Conservation (phyloP, 2,888 invertebrate species). For the Scaptomyza cyrtandrae region DNA sequence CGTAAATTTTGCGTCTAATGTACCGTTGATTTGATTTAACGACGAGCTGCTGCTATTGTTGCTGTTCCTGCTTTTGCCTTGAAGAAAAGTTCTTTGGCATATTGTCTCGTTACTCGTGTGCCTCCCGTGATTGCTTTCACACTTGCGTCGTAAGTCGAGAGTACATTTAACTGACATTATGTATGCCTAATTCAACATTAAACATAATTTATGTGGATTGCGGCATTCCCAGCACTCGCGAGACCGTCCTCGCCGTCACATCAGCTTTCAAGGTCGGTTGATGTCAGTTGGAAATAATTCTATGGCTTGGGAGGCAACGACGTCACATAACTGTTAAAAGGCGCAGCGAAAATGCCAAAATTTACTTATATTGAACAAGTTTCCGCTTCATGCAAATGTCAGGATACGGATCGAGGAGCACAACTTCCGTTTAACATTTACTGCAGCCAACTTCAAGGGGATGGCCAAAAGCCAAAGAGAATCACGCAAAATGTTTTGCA, state of each 20-base stretch:
- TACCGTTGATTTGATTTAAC: slow-evolving; percentile 74
- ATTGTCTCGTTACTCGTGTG: slow-evolving; percentile 38
- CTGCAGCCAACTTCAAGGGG: slow-evolving; percentile 41
- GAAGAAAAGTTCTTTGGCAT: slow-evolving; percentile 7
- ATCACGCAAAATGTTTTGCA: slow-evolving; percentile 13
- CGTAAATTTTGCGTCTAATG: slow-evolving; percentile 55
- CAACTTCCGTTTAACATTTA: slow-evolving; percentile 64
- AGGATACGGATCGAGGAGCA: slow-evolving; percentile 60
- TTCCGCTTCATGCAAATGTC: slow-evolving; percentile 70
- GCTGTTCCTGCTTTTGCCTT: background rate
- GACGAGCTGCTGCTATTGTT: slow-evolving; percentile 24
- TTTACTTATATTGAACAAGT: slow-evolving; percentile 44
- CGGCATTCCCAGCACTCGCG: slow-evolving; percentile 10
- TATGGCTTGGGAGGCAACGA: background rate
- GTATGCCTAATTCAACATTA: slow-evolving; percentile 43
- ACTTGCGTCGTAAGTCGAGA: slow-evolving; percentile 21
- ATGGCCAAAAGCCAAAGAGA: slow-evolving; percentile 29
- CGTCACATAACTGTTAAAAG: slow-evolving; percentile 51
- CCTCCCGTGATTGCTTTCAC: slow-evolving; percentile 57
- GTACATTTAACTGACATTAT: slow-evolving; percentile 39
- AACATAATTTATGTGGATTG: slow-evolving; percentile 56
- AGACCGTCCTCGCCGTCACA: slow-evolving; percentile 8
- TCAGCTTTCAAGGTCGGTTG: slow-evolving; percentile 25
- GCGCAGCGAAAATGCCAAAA: slow-evolving; percentile 9
- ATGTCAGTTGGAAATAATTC: slow-evolving; percentile 23